Percentiles rank a stretch among this genome's conserved stretches.
Evolutionary conservation across 2,888 invertebrate species (phyloP).

Genomic region (Tenthredo distinguenda): DNA sequence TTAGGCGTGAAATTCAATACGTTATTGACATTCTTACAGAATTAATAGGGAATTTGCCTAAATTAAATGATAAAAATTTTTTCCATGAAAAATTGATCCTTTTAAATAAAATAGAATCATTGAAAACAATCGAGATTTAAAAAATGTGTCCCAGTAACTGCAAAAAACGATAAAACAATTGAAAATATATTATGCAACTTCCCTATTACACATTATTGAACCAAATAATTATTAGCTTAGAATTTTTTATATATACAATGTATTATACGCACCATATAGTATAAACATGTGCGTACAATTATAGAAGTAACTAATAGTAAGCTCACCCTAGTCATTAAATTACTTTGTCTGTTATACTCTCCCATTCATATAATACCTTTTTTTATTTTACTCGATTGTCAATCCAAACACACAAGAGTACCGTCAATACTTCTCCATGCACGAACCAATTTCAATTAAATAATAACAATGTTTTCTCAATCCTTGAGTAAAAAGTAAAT

Average conservation of each 20-base stretch:
- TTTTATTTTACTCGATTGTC: neutral
- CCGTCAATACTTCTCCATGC: neutral
- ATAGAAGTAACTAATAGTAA: slow-evolving; percentile 38
- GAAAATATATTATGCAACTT: no score
- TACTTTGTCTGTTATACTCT: slow-evolving; percentile 21
- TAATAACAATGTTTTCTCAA: neutral
- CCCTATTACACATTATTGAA: slow-evolving; percentile 33
- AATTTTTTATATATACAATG: slow-evolving; percentile 44
- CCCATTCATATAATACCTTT: slow-evolving; percentile 6
- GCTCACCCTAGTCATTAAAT: slow-evolving; percentile 47
- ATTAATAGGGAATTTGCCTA: neutral
- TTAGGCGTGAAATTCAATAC: neutral
- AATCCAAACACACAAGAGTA: slow-evolving; percentile 29
- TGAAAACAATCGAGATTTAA: no score
- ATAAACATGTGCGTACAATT: slow-evolving; percentile 25
- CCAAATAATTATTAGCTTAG: slow-evolving; percentile 50
- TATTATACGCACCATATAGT: slow-evolving; percentile 35
- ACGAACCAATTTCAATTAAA: neutral
- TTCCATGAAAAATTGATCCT: no score
- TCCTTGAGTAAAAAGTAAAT: neutral
- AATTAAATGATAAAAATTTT: no score
- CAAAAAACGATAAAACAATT: no score
- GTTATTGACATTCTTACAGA: slow-evolving; percentile 25
- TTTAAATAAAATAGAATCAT: no score
- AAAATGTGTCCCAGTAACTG: no score